Evolutionary conservation across 2,113 vertebrate genomes (phyloP).

Genomic region (Phylloscopus whistleri): DNA sequence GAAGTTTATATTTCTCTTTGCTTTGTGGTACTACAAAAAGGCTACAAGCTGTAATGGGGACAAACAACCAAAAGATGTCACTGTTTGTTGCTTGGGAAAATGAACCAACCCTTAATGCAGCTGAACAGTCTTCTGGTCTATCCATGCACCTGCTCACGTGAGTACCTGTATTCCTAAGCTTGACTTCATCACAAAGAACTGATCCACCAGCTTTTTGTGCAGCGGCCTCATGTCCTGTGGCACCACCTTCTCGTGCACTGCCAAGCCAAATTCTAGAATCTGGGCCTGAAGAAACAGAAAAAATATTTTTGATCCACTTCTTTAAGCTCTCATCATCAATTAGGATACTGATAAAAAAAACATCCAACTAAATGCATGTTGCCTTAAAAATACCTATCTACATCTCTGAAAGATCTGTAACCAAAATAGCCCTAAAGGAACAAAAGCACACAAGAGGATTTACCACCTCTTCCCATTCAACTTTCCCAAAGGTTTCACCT

Average conservation of each 20-base stretch:
- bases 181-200: constrained; percentile 98
- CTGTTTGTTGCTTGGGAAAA: constrained; percentile 42
- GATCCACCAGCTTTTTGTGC: constrained; percentile 97
- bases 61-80: constrained; percentile 72
- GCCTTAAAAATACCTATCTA: neutral
- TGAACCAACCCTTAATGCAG: neutral
- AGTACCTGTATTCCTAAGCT: constrained; percentile 95
- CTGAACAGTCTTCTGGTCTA: neutral
- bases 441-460: neutral
- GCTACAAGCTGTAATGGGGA: constrained; percentile 27
- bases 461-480: neutral
- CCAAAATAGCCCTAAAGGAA: neutral
- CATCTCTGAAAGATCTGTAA: neutral
- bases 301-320: neutral
- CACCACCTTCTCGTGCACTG: constrained; percentile 95
- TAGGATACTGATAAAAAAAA: neutral
- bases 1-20: neutral
- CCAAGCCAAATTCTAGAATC: constrained; percentile 93
- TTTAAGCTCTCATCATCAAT: neutral
- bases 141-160: neutral
- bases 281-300: constrained; percentile 80
- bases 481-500: neutral
- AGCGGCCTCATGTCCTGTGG: constrained; percentile 97
- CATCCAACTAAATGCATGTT: neutral
- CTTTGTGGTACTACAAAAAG: neutral